A percentile compares a stretch with the other conserved stretches of the same genome.
Evolutionary conservation across 2,113 vertebrate species (phyloP).

Genomic region (Chaetura pelagica): DNA sequence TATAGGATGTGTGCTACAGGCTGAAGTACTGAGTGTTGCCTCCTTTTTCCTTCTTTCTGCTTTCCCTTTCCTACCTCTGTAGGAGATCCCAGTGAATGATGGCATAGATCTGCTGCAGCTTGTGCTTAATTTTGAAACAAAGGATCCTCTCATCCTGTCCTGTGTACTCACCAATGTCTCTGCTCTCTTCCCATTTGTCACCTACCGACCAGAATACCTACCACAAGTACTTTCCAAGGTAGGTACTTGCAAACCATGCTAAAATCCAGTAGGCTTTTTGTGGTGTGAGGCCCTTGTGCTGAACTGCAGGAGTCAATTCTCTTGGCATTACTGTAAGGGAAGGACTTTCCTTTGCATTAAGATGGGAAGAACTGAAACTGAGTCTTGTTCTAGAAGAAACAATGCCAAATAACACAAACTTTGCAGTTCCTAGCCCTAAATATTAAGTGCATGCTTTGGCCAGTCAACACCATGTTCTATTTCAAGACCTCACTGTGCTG

Average conservation of each 20-base stretch:
- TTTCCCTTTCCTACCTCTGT: not conserved
- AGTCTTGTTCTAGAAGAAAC: not conserved
- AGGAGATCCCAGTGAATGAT: constrained; percentile 88
- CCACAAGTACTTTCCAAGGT: constrained; percentile 93
- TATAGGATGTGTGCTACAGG: not conserved
- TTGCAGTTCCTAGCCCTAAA: not conserved
- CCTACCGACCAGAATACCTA: constrained; percentile 83
- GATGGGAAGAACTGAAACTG: not conserved
- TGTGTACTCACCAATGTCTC: constrained; percentile 94
- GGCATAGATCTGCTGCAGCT: constrained; percentile 90
- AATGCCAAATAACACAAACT: not conserved
- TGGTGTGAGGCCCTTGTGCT: not conserved
- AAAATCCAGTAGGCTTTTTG: not conserved
- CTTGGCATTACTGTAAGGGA: not conserved
- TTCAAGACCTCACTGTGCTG: not conserved
- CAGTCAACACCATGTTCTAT: not conserved
- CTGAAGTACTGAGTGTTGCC: not conserved
- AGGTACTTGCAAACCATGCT: not conserved
- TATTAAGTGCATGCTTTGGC: not conserved
- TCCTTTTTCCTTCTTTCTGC: not conserved
- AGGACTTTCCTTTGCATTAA: not conserved
- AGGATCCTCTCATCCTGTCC: constrained; percentile 93
- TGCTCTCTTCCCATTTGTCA: constrained; percentile 90
- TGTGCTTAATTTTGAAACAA: constrained; percentile 89
- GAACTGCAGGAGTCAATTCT: not conserved